phyloP scores from a whole-genome alignment of 2,888 invertebrate species.

The Drosophila aldrichi region DNA sequence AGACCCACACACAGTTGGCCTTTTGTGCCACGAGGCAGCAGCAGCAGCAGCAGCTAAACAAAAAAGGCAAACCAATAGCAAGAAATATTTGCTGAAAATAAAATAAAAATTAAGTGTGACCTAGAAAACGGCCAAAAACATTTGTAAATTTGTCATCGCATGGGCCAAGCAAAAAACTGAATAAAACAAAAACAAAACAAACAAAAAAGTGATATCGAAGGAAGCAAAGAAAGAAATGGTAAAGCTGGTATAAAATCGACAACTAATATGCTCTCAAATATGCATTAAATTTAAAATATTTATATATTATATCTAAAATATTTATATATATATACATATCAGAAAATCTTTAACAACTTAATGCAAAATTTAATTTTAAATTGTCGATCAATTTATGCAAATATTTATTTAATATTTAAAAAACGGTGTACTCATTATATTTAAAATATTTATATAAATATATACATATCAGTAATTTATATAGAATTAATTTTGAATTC shows the following conservation, averaged over 20 bases:
- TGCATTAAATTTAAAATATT: too few relatives aligned
- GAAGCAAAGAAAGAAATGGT: background rate
- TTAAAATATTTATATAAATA: too few relatives aligned
- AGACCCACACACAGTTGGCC: constrained; percentile 40
- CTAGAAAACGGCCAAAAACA: constrained; percentile 62
- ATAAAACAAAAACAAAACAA: background rate
- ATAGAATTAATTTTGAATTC: too few relatives aligned
- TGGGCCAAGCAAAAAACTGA: constrained; percentile 30
- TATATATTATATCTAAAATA: too few relatives aligned
- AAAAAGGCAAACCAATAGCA: constrained; percentile 59
- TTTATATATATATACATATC: too few relatives aligned
- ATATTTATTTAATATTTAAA: too few relatives aligned
- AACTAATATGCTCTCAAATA: background rate
- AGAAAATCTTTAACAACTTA: too few relatives aligned
- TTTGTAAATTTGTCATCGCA: constrained; percentile 61
- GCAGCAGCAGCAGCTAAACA: constrained; percentile 14
- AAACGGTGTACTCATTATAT: too few relatives aligned
- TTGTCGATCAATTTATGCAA: too few relatives aligned
- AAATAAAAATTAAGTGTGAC: constrained; percentile 78
- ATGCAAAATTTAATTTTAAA: too few relatives aligned
- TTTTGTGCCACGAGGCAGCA: constrained; percentile 39
- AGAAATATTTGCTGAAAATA: constrained; percentile 74
- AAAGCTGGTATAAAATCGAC: background rate
- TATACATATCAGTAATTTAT: too few relatives aligned
- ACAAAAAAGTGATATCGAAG: background rate